Conservation (phyloP, 2,113 vertebrate genomes). For the Tor tambroides region DNA sequence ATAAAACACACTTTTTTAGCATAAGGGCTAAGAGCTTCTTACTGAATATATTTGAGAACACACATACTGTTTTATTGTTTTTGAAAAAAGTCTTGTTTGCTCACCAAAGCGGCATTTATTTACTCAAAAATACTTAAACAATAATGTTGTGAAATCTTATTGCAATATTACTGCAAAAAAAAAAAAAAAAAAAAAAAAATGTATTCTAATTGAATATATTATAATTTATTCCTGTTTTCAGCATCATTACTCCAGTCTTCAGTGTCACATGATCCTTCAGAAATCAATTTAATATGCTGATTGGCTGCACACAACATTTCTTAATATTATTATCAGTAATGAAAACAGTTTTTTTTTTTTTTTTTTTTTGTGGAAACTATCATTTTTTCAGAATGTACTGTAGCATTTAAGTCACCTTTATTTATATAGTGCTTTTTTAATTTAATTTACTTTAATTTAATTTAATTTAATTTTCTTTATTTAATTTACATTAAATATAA, state of each 20-base stretch:
- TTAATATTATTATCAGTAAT: not conserved
- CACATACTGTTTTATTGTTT: not conserved
- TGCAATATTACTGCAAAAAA: no score
- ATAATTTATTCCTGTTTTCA: no score
- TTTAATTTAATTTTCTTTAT: no score
- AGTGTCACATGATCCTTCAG: not conserved
- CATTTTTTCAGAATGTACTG: not conserved
- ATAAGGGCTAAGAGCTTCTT: not conserved
- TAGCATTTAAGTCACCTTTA: no score
- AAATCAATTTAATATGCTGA: not conserved
- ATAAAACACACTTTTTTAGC: not conserved
- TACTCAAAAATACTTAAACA: not conserved
- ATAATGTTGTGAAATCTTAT: not conserved
- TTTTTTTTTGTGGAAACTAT: not conserved
- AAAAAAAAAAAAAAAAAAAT: not conserved
- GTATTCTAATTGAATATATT: no score
- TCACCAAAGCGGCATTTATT: not conserved
- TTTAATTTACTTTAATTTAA: no score
- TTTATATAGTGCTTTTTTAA: no score
- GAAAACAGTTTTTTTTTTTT: not conserved
- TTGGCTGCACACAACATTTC: no score
- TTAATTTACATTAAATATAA: not conserved
- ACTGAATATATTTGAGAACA: not conserved
- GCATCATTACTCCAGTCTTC: not conserved
- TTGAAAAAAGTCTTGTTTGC: not conserved